Conservation (phyloP, 2,113 vertebrate genomes). For the Sakesphorus luctuosus region DNA sequence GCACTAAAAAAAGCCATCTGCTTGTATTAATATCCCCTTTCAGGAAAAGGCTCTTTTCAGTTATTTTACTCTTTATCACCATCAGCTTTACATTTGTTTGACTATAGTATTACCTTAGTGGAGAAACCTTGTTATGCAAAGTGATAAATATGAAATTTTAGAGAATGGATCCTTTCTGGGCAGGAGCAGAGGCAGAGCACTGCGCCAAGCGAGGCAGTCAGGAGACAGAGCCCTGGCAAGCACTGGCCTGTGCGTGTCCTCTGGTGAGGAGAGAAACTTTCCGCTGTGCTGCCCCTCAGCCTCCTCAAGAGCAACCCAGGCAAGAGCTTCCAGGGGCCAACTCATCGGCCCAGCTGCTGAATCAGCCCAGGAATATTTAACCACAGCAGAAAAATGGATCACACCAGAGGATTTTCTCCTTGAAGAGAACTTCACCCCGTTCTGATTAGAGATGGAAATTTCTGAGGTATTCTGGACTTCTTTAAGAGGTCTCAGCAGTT, state of each 20-base stretch:
- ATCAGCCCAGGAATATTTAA: slow-evolving; percentile 45
- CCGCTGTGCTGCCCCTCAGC: not conserved
- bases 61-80: not conserved
- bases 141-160: not conserved
- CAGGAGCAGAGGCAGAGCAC: not conserved
- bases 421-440: not conserved
- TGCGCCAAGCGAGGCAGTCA: not conserved
- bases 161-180: not conserved
- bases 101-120: not conserved
- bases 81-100: slow-evolving; percentile 8
- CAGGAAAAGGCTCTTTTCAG: not conserved
- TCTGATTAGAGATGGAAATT: not conserved
- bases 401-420: slow-evolving; percentile 20
- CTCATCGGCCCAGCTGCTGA: slow-evolving; percentile 20
- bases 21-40: not conserved
- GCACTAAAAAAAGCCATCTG: slow-evolving; percentile 7
- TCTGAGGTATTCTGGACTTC: not conserved
- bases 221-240: not conserved
- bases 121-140: not conserved
- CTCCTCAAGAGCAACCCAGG: not conserved
- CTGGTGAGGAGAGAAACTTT: slow-evolving; percentile 24
- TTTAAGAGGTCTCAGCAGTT: not conserved
- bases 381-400: slow-evolving; percentile 4
- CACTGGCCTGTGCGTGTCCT: not conserved
- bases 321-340: not conserved